Percentiles rank a stretch among this genome's conserved stretches.
Conservation (phyloP, 2,888 invertebrate genomes). For the Trachelus tabidus region DNA sequence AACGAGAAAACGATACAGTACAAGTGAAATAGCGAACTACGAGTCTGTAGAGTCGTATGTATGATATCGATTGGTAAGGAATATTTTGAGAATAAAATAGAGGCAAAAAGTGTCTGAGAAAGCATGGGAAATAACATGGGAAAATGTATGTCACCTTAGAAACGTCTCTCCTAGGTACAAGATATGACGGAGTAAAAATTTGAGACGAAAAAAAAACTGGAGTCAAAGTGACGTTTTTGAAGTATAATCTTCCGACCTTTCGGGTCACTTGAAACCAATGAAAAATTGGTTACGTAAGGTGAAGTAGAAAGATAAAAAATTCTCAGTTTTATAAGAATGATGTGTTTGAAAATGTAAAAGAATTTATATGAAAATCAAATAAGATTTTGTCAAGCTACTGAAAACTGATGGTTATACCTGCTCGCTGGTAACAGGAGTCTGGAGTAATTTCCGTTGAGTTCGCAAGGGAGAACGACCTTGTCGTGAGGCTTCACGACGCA, state of each 20-base stretch:
- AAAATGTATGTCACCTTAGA: too few species aligned
- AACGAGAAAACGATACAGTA: background rate
- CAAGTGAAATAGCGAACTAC: too few species aligned
- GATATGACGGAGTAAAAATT: background rate
- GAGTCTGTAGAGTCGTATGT: background rate
- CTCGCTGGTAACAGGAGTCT: conserved; percentile 53
- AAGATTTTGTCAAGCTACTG: background rate
- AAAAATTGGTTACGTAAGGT: background rate
- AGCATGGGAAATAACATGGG: too few species aligned
- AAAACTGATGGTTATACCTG: conserved; percentile 42
- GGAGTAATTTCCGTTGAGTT: conserved; percentile 60
- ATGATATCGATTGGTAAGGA: background rate
- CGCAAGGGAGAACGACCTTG: conserved; percentile 61
- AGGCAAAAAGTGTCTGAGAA: background rate
- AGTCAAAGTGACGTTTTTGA: background rate
- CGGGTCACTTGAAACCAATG: background rate
- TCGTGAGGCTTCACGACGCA: conserved; percentile 59
- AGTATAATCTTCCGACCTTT: background rate
- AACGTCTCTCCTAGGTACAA: background rate
- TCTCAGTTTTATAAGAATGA: background rate
- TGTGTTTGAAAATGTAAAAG: background rate
- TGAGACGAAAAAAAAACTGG: background rate
- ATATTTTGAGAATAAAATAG: background rate
- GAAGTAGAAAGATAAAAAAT: background rate
- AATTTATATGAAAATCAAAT: background rate